A percentile compares a stretch with the other conserved stretches of the same genome.
These are phyloP conservation scores for Eurystomus gularis DNA, from an alignment of 2,113 vertebrate species.

Conservation along the genomic window DNA sequence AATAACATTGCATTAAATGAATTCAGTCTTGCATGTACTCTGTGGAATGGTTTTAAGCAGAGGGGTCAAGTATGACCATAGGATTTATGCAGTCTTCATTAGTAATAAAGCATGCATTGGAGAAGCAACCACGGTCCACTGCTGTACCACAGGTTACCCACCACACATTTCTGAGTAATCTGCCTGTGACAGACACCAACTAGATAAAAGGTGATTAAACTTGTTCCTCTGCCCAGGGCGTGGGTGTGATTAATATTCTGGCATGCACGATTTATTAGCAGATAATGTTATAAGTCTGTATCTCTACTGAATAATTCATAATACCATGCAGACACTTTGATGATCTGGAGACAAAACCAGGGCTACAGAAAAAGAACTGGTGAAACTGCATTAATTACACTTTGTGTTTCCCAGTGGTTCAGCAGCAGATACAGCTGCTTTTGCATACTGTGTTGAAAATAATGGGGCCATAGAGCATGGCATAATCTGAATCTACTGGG, in stretches of 20 bases:
- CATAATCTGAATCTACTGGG: background rate
- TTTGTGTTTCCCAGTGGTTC: background rate
- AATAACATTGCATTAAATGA: background rate
- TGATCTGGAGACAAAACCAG: background rate
- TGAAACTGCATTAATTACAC: background rate
- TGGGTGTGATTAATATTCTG: constrained; percentile 34
- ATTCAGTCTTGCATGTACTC: background rate
- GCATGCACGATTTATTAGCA: constrained; percentile 32
- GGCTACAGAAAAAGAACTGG: background rate
- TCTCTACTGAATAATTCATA: constrained; percentile 19
- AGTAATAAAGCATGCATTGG: rapidly evolving
- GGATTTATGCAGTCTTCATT: background rate
- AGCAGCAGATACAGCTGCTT: background rate
- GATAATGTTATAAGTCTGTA: constrained; percentile 15
- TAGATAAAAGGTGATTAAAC: constrained; percentile 43
- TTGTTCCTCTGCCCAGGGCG: background rate
- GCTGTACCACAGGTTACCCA: background rate
- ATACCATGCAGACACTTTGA: background rate
- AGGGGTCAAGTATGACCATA: background rate
- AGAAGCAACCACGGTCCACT: background rate
- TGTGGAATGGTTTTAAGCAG: background rate
- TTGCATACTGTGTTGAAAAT: background rate
- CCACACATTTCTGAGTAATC: constrained; percentile 4
- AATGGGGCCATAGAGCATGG: background rate
- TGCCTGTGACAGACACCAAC: background rate